phyloP scores from a whole-genome alignment of 1,140 invertebrate species.

The Apocrypta bakeri region DNA sequence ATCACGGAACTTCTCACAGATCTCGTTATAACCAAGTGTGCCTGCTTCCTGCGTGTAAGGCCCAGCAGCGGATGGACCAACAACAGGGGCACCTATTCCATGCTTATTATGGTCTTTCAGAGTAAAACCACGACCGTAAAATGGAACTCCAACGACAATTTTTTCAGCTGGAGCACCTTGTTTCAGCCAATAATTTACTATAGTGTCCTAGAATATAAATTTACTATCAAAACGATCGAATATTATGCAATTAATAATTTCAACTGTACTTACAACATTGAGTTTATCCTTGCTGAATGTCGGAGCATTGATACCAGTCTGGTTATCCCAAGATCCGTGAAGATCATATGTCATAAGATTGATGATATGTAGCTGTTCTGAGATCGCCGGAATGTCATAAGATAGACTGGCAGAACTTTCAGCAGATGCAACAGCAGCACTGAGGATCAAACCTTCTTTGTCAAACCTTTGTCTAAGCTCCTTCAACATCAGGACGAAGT shows the following conservation, averaged over 20 bases:
- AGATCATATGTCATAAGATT: conserved; percentile 85
- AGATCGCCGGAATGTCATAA: conserved; percentile 77
- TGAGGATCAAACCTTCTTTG: conserved; percentile 74
- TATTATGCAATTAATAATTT: too few species aligned
- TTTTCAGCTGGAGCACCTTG: conserved; percentile 73
- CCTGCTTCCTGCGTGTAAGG: conserved; percentile 71
- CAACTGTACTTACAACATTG: conserved; percentile 42
- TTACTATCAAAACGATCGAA: too few species aligned
- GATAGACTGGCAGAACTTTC: conserved; percentile 74
- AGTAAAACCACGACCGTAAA: conserved; percentile 82
- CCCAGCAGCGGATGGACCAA: conserved; percentile 64
- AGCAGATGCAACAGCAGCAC: conserved; percentile 79
- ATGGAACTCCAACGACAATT: conserved; percentile 80
- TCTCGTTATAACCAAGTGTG: conserved; percentile 69
- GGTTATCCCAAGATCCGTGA: conserved; percentile 78
- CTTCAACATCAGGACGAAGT: conserved; percentile 74
- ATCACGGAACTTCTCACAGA: conserved; percentile 57
- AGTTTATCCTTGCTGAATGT: conserved; percentile 65
- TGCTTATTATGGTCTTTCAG: conserved; percentile 68
- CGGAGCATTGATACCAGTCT: conserved; percentile 79
- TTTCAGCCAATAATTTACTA: conserved; percentile 77
- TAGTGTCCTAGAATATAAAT: conserved; percentile 66
- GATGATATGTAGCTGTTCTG: conserved; percentile 76
- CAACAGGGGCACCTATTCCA: conserved; percentile 64
- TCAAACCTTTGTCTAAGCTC: conserved; percentile 78